A percentile compares a stretch with the other conserved stretches of the same genome.
These are phyloP conservation scores for Argyrosomus regius DNA, from an alignment of 2,797 vertebrate genomes.

Conservation along the genomic window DNA sequence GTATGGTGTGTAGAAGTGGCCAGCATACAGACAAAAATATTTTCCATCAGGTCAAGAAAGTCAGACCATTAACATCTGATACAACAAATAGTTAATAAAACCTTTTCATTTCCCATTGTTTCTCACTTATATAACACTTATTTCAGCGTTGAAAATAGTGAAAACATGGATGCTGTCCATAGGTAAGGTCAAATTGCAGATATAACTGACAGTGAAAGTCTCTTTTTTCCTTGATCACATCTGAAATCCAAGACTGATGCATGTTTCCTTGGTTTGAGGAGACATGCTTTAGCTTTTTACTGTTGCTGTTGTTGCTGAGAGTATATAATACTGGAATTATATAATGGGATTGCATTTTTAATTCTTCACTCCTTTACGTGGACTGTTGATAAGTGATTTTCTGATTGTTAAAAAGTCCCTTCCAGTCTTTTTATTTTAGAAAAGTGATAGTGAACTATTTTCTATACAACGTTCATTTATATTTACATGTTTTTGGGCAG, in stretches of 20 bases:
- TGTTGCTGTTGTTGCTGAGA: background rate
- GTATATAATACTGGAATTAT: slow-evolving; percentile 4
- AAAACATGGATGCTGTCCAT: background rate
- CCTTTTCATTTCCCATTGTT: background rate
- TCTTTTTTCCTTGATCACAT: background rate
- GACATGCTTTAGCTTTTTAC: background rate
- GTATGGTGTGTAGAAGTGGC: background rate
- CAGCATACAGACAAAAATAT: background rate
- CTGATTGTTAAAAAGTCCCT: background rate
- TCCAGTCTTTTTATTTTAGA: background rate
- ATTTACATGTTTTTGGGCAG: background rate
- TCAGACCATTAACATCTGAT: background rate
- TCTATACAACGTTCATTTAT: background rate
- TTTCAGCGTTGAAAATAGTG: background rate
- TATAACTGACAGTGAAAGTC: background rate
- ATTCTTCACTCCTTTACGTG: background rate
- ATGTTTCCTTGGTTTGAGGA: background rate
- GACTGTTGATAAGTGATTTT: background rate
- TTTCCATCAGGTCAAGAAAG: background rate
- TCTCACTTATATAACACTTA: background rate
- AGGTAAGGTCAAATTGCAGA: background rate
- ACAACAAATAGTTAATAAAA: background rate
- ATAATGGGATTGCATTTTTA: background rate
- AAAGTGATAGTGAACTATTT: background rate
- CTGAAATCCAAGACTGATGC: background rate